Evolutionary conservation across 1,140 invertebrate species (phyloP), one percentile per base, ranked within the genome.

Genomic region (Trichonephila clavata): DNA sequence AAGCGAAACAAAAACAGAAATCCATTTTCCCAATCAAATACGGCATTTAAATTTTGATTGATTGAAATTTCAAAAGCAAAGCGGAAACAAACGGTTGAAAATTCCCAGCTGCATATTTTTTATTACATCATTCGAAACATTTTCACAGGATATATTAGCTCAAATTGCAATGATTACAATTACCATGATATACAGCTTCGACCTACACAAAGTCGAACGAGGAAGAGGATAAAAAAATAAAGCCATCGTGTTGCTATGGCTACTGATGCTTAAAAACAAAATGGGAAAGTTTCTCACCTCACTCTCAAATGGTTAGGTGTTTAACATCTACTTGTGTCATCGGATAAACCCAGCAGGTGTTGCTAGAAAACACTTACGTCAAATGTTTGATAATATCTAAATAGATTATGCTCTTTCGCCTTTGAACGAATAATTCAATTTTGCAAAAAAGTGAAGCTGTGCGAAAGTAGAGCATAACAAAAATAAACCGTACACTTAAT

Each of bases 71-170:
- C 21, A 68, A 24, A 24, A 13, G 65, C 21, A 68, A 68, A 24
- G 65, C 21, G 65, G 65, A 68, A 68, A 68, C 65, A 68, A 68
- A 68, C n/a, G 21, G 13, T 68, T 68, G 65, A 68, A 68, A 68
- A 24, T 24, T 24, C n/a, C 21, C 65, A 68, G 65, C 65, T 68
- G 65, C 65, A 21, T 68, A 24, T 68, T 24, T 68, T 20, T 20
- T 68, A 68, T 68, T 68, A 24, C 65, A 68, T 68, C 65, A 68
- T 13, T 68, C 6, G n/a, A 16, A 7, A 10, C 13, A 18, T 61
- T 50, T 61, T 61, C 65, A 21, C 10, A 20, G 65, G 65, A 68
- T 68, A 68, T 27, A 24, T 24, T 10, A 68, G 65, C 65, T 68
- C 6, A 68, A 24, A 68, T 24, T 68, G n/a, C 65, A 68, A 24